A percentile compares a stretch with the other conserved stretches of the same genome.
phyloP scores from a whole-genome alignment of 2,113 vertebrate genomes.

The Leucopternis melanops region DNA sequence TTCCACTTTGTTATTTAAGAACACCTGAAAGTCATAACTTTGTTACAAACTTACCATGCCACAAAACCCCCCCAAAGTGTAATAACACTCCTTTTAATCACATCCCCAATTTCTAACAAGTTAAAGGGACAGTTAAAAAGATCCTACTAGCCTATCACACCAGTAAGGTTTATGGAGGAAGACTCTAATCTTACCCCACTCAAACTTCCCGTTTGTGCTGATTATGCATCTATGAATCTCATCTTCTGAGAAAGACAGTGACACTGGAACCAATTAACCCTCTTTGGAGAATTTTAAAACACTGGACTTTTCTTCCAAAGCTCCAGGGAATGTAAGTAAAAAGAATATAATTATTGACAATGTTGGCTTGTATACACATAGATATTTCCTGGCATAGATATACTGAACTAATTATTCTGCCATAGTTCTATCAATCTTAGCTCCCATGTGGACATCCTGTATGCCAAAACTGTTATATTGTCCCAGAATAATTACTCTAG shows the following conservation, averaged over 20 bases:
- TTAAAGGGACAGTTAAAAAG: neutral
- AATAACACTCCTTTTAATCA: neutral
- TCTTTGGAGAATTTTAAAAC: neutral
- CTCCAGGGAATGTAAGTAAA: neutral
- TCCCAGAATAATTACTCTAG: neutral
- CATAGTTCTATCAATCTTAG: neutral
- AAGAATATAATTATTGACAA: neutral
- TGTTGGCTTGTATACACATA: neutral
- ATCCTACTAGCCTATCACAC: neutral
- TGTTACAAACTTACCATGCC: neutral
- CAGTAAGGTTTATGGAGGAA: neutral
- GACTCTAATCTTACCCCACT: neutral
- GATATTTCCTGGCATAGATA: neutral
- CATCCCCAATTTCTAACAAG: neutral
- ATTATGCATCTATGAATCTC: neutral
- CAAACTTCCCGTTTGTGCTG: neutral
- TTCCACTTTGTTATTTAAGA: neutral
- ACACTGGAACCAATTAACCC: neutral
- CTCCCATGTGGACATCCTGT: neutral
- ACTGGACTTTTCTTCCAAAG: neutral
- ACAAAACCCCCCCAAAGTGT: neutral
- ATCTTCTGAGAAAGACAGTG: neutral
- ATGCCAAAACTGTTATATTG: neutral
- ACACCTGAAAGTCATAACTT: neutral
- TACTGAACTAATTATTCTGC: neutral